These are phyloP conservation scores for Chirona hameri DNA, from an alignment of 2,888 invertebrate genomes.

Conservation along the genomic window DNA sequence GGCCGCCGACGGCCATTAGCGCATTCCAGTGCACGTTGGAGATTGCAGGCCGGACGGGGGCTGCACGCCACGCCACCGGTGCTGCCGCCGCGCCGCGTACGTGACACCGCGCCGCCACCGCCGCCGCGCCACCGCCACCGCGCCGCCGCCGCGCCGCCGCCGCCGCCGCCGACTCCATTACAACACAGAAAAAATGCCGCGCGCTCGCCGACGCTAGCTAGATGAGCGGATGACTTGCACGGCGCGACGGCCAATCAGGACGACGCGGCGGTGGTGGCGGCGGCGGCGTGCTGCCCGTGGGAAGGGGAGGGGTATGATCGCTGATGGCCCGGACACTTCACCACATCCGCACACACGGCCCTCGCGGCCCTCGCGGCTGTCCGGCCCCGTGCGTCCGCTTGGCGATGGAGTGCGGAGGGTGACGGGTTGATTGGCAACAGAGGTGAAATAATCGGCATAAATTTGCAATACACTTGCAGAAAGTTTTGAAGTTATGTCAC, in stretches of 20 bases:
- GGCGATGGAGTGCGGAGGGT: no score
- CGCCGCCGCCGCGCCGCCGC: background rate
- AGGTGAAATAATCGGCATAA: no score
- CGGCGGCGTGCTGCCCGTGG: background rate
- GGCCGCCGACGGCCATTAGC: background rate
- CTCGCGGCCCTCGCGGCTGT: no score
- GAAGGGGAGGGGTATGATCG: no score
- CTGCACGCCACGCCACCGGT: background rate
- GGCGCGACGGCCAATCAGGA: background rate
- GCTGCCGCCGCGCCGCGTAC: background rate
- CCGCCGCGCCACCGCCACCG: background rate
- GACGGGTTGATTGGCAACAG: no score
- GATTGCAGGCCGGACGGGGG: background rate
- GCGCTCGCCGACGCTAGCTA: background rate
- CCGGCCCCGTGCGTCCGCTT: no score
- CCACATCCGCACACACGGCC: no score
- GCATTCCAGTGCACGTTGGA: background rate
- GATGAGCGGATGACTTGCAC: conserved; percentile 22
- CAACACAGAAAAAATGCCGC: background rate
- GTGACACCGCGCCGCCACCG: conserved; percentile 1
- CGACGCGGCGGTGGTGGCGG: background rate
- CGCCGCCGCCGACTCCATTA: background rate
- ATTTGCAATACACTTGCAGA: no score
- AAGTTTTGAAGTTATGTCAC: no score
- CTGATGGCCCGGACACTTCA: no score